A percentile compares a stretch with the other conserved stretches of the same genome.
phyloP scores from a whole-genome alignment of 1,140 invertebrate genomes.

The Apis dorsata region DNA sequence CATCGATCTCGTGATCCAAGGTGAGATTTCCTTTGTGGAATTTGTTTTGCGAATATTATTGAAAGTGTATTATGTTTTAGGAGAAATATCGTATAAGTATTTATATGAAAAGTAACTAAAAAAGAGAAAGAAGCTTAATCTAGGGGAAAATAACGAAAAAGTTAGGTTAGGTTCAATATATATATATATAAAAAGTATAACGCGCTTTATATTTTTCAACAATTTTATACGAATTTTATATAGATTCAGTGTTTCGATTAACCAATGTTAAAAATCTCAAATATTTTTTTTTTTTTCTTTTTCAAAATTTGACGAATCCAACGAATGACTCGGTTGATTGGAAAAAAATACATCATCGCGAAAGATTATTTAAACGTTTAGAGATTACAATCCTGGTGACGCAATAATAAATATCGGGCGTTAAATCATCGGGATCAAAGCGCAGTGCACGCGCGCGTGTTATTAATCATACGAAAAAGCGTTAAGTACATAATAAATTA shows the following conservation, averaged over 20 bases:
- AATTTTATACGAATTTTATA: no score
- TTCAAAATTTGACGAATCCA: neutral
- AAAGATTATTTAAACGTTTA: conserved; percentile 12
- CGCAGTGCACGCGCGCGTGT: conserved; percentile 18
- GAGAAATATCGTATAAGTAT: no score
- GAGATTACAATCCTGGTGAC: conserved; percentile 31
- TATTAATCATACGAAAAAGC: conserved; percentile 51
- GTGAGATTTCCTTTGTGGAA: neutral
- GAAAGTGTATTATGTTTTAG: no score
- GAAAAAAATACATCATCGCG: neutral
- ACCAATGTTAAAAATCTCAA: neutral
- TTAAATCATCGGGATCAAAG: conserved; percentile 40
- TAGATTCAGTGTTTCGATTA: neutral
- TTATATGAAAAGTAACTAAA: no score
- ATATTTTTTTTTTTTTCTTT: neutral
- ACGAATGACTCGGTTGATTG: conserved; percentile 17
- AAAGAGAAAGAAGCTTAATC: no score
- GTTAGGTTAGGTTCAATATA: no score
- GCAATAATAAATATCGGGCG: conserved; percentile 39
- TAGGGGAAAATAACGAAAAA: no score
- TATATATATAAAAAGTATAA: no score
- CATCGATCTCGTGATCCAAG: neutral
- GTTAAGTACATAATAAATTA: conserved; percentile 53
- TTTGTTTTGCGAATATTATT: neutral
- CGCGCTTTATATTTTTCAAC: no score